Conservation (phyloP, 1,140 invertebrate species). For the Penaeus vannamei region DNA sequence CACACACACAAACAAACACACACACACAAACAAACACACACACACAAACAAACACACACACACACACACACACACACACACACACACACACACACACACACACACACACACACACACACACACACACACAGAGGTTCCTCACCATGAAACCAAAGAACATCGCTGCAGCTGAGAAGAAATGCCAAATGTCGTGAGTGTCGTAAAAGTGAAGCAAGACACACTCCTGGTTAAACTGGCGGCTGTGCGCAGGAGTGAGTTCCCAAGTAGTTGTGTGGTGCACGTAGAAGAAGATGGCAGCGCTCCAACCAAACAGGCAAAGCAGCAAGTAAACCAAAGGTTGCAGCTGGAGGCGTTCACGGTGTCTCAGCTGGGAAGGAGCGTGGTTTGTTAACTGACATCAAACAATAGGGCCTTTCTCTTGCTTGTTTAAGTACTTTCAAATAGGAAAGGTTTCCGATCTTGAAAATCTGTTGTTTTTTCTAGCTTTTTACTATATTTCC, state of each 20-base stretch:
- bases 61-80: background rate
- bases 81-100: background rate
- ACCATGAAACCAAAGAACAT: constrained; percentile 92
- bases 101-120: background rate
- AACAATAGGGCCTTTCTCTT: background rate
- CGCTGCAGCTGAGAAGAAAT: constrained; percentile 86
- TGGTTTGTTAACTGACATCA: constrained; percentile 57
- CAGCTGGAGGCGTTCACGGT: constrained; percentile 79
- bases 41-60: background rate
- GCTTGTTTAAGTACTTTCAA: too few species aligned
- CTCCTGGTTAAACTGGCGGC: constrained; percentile 81
- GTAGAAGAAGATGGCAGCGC: constrained; percentile 82
- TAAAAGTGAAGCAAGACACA: constrained; percentile 86
- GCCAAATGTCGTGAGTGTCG: constrained; percentile 92
- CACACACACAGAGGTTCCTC: constrained; percentile 52
- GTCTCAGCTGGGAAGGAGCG: constrained; percentile 76
- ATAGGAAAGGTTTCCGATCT: too few species aligned
- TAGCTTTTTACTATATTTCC: too few species aligned
- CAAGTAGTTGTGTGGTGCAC: constrained; percentile 84
- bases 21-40: background rate
- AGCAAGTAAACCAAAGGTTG: constrained; percentile 79
- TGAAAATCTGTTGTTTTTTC: too few species aligned
- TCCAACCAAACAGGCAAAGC: constrained; percentile 80
- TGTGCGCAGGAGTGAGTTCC: constrained; percentile 86
- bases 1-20: background rate